Percentiles rank a stretch among this genome's conserved stretches.
These are phyloP conservation scores for Ostrea edulis DNA, from an alignment of 1,140 invertebrate species.

Conservation along the genomic window DNA sequence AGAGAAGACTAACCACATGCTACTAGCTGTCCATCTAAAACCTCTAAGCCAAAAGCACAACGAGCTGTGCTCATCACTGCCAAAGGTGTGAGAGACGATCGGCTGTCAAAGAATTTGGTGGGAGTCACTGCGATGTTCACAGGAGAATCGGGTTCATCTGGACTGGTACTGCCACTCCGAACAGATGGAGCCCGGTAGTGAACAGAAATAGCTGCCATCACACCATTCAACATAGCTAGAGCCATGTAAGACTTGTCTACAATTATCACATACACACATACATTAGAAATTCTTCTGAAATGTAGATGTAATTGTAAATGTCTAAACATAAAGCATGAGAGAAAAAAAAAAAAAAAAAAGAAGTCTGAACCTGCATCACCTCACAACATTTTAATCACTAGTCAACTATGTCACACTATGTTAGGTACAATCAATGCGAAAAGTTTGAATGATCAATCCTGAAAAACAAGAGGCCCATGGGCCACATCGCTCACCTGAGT, in stretches of 20 bases:
- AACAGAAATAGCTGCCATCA: constrained; percentile 84
- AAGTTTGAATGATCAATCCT: no score
- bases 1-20: constrained; percentile 84
- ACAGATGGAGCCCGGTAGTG: constrained; percentile 78
- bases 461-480: no score
- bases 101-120: constrained; percentile 80
- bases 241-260: constrained; percentile 66
- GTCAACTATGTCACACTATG: no score
- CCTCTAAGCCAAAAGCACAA: constrained; percentile 88
- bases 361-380: no score
- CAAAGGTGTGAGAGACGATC: constrained; percentile 81
- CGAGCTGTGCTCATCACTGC: constrained; percentile 85
- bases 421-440: no score
- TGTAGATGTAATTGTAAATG: no score
- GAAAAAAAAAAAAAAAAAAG: no score
- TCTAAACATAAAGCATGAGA: no score
- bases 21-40: constrained; percentile 85
- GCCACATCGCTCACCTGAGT: no score
- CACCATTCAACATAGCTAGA: constrained; percentile 84
- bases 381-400: no score
- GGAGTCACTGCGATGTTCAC: neutral
- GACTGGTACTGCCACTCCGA: constrained; percentile 55
- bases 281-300: no score
- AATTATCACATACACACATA: neutral
- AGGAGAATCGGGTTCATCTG: constrained; percentile 61